phyloP scores from a whole-genome alignment of 2,797 vertebrate genomes.

The Eulemur albifrons region DNA sequence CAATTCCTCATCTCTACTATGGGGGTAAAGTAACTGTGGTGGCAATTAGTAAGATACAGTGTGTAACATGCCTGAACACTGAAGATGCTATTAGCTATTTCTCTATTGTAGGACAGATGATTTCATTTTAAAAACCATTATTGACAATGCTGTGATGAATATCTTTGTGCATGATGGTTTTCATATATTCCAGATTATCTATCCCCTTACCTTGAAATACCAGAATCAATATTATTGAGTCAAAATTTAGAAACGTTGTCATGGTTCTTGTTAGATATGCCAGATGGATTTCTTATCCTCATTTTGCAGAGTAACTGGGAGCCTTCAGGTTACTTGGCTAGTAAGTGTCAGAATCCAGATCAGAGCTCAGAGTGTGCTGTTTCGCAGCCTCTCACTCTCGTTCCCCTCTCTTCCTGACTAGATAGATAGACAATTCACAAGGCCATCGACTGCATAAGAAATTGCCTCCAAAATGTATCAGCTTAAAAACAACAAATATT shows the following conservation, averaged over 20 bases:
- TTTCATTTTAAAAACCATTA: constrained; percentile 8
- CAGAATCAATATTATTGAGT: neutral
- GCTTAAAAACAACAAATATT: neutral
- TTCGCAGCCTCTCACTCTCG: neutral
- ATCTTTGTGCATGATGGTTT: neutral
- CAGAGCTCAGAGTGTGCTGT: neutral
- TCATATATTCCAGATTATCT: neutral
- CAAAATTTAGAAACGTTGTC: neutral
- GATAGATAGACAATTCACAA: neutral
- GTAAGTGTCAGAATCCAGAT: neutral
- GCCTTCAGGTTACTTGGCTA: neutral
- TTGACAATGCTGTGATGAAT: neutral
- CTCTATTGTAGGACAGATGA: neutral
- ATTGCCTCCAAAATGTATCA: neutral
- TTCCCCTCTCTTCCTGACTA: neutral
- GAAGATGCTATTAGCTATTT: neutral
- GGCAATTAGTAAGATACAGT: neutral
- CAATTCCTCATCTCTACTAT: neutral
- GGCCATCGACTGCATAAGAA: neutral
- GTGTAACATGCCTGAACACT: neutral
- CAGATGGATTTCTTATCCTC: neutral
- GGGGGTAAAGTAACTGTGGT: neutral
- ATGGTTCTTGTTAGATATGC: neutral
- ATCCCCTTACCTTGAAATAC: neutral
- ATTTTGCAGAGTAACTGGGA: neutral